These are phyloP conservation scores for Plusia festucae DNA, from an alignment of 2,888 invertebrate genomes.

Conservation along the genomic window DNA sequence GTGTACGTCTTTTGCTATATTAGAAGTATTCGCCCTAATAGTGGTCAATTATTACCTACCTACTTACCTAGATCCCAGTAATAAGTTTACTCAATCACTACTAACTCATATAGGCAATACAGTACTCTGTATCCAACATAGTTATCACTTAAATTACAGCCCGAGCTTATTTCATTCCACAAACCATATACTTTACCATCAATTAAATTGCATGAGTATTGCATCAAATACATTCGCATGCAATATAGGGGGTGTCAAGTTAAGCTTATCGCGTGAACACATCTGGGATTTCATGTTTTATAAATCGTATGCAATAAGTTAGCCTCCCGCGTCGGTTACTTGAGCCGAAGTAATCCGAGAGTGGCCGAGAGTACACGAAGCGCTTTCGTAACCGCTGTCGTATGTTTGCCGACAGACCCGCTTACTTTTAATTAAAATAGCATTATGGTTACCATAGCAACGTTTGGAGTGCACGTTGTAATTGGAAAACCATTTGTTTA, in stretches of 20 bases:
- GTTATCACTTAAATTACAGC: slow-evolving; percentile 18
- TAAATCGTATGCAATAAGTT: slow-evolving; percentile 53
- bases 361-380: slow-evolving; percentile 37
- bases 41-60: too few species aligned
- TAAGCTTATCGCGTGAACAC: slow-evolving; percentile 40
- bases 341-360: slow-evolving; percentile 51
- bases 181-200: slow-evolving; percentile 28
- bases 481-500: slow-evolving; percentile 34
- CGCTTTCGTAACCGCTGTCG: slow-evolving; percentile 45
- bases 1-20: neutral
- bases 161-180: slow-evolving; percentile 12
- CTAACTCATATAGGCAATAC: slow-evolving; percentile 12
- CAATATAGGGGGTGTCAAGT: slow-evolving; percentile 44
- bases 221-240: slow-evolving; percentile 34
- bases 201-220: slow-evolving; percentile 36
- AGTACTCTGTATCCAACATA: slow-evolving; percentile 7
- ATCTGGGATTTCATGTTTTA: slow-evolving; percentile 54
- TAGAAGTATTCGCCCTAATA: too few species aligned
- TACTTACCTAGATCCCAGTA: neutral
- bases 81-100: neutral
- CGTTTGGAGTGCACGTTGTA: slow-evolving; percentile 26
- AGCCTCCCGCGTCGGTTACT: slow-evolving; percentile 46
- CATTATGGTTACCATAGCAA: slow-evolving; percentile 35
- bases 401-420: slow-evolving; percentile 30
- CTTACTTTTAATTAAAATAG: slow-evolving; percentile 52